Evolutionary conservation across 1,140 invertebrate species (phyloP), one percentile per base, ranked within the genome.

Genomic region (Achatina immaculata): DNA sequence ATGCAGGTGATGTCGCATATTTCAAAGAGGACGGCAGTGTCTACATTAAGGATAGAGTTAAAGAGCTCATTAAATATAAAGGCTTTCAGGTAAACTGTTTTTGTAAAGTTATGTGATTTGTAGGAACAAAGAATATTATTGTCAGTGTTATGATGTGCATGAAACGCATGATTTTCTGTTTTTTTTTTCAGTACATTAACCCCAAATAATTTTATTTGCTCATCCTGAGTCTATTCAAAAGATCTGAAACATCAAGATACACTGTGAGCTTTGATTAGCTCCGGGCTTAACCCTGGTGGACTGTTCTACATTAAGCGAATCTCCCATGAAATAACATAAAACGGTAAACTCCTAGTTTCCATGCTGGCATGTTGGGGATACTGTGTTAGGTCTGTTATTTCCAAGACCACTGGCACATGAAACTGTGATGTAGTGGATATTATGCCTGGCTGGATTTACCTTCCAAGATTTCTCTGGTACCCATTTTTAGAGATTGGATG

Each of bases 11-110:
- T 86, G 93, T 97, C 31, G 95, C 94, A 3, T 95, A 94, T 84
- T 95, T 94, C 78, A 95, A 96, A 58, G 68, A 78, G 38, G 84
- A 87, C 83, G 87, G 88, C 0, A 76, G 85, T 28, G 76, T 87
- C 42, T 96, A 93, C 76, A 94, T 98, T 76, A 95, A 95, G 0
- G 96, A 97, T 84, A 92, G 96, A 81, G 86, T 97, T 55, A 98
- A 98, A 87, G 96, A 97, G 87, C 92, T 98, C 3, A 97, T 98
- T 79, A 98, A 98, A 92, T 95, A 96, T 68, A 96, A 96, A 92
- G 96, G 95, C 81, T 94, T 95, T 86, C 96, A 96, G 93, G 94
- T 94, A 88, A 89, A 88, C 83, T 86, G 7, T 66, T n/a, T n/a
- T n/a, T n/a, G n/a, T n/a, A n/a, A n/a, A n/a, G n/a, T n/a, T n/a